Base-by-base conservation (phyloP, 2,888 invertebrate species). In the Cryptocephalus moraei region DNA sequence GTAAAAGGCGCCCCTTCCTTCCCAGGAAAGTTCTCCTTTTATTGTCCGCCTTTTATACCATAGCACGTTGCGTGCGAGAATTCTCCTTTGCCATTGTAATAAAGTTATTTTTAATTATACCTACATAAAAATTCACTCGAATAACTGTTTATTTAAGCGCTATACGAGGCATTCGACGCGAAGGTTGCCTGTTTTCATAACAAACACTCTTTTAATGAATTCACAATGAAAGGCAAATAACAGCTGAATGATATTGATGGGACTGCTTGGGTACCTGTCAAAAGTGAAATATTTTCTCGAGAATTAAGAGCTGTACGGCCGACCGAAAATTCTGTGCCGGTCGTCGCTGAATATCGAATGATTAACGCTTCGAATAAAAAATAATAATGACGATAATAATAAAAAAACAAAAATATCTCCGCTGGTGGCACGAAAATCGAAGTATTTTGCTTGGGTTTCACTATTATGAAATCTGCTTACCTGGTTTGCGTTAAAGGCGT, bases 101-200 rank as follows among this genome's bases (percentile, higher is more conserved):
- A 46, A 41, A 49, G 53, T 43, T 43, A 43, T 48, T 48, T 44
- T 47, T 49, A 49, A 49, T 50, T 50, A 45, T 43, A 12, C 31
- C 32, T 34, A 50, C 39, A 50, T 43, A 43, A 45, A 43, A 36
- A 22, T 44, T 49, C 40, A 44, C 44, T 49, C 39, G 42, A 6
- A 11, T 36, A n/a, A 6, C 12, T 36, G 36, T 36, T 36, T n/a
- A 36, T 36, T 36, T 36, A 36, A 36, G 36, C 36, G 36, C 36
- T 36, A 36, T 36, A 36, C 36, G 36, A 11, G 36, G 36, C 36
- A 36, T 36, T 36, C 36, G 12, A 12, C 12, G n/a, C 11, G n/a
- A 36, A 36, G 36, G 36, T 36, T 12, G 36, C n/a, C 12, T 36
- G 36, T 36, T 36, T 36, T n/a, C 11, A 36, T 12, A 36, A 36